phyloP scores from a whole-genome alignment of 2,797 vertebrate species.

The Anas bahamensis region DNA sequence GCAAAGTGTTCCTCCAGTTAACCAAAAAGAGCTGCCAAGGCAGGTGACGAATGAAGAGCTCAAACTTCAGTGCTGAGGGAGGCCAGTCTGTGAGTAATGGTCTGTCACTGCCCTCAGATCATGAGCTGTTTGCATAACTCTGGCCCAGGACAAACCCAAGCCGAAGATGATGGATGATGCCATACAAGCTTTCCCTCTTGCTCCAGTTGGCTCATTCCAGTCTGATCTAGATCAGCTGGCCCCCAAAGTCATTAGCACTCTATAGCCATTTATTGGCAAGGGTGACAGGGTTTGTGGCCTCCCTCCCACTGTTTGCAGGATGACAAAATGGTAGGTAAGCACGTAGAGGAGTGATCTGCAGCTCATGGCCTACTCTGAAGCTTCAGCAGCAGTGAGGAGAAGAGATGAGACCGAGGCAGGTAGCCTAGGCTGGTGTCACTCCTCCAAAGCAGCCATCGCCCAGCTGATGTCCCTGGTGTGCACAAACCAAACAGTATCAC shows the following conservation, averaged over 20 bases:
- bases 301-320: neutral
- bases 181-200: slow-evolving; percentile 1
- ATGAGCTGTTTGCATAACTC: slow-evolving; percentile 39
- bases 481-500: neutral
- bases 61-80: neutral
- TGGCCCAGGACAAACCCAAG: neutral
- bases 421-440: neutral
- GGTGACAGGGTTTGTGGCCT: neutral
- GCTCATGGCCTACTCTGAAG: neutral
- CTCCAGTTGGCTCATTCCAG: slow-evolving; percentile 24
- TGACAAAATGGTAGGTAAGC: neutral
- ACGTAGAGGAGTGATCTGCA: neutral
- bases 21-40: neutral
- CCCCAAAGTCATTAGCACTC: neutral
- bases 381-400: neutral
- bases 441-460: neutral
- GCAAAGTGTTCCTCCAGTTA: neutral
- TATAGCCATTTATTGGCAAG: neutral
- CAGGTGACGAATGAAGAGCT: neutral
- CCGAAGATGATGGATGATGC: neutral
- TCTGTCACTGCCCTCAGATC: slow-evolving; percentile 30
- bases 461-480: neutral
- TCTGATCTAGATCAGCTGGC: slow-evolving; percentile 1
- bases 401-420: neutral
- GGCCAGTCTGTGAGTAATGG: slow-evolving; percentile 35